phyloP scores from a whole-genome alignment of 1,140 invertebrate species.

The Brachionus plicatilis region DNA sequence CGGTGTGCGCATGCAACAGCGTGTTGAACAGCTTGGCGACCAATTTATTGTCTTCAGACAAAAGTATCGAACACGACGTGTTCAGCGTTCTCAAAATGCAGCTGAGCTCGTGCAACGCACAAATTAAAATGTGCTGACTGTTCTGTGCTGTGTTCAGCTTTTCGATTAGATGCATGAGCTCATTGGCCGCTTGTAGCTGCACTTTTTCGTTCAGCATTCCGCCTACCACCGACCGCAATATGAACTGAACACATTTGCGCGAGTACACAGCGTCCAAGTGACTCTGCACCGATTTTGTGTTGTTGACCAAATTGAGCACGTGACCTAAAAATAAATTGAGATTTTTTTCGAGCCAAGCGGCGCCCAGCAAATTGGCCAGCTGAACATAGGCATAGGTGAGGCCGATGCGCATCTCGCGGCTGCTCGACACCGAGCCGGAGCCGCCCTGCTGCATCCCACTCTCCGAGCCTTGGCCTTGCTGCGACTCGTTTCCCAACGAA shows the following conservation, averaged over 20 bases:
- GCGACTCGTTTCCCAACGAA: not conserved
- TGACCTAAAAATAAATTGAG: conserved; percentile 76
- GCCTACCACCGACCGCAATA: conserved; percentile 80
- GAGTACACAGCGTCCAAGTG: conserved; percentile 97
- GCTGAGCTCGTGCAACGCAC: conserved; percentile 81
- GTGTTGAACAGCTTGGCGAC: conserved; percentile 68
- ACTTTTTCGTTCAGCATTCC: conserved; percentile 91
- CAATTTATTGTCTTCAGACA: conserved; percentile 69
- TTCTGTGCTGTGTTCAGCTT: conserved; percentile 74
- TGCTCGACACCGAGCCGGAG: not conserved
- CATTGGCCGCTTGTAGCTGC: conserved; percentile 81
- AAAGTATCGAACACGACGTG: conserved; percentile 79
- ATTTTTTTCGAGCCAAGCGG: conserved; percentile 87
- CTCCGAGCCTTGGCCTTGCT: not conserved
- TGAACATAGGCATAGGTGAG: conserved; percentile 78
- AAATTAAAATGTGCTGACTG: conserved; percentile 85
- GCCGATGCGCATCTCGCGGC: conserved; percentile 30
- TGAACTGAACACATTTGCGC: conserved; percentile 91
- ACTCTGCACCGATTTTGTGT: conserved; percentile 81
- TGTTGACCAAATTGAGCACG: conserved; percentile 79
- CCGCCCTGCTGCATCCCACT: not conserved
- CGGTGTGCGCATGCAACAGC: conserved; percentile 82
- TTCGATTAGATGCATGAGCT: conserved; percentile 81
- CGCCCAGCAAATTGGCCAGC: conserved; percentile 82
- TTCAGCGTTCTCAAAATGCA: conserved; percentile 72